Evolutionary conservation across 1,140 invertebrate species (phyloP).

Genomic region (Bombus sylvicola): DNA sequence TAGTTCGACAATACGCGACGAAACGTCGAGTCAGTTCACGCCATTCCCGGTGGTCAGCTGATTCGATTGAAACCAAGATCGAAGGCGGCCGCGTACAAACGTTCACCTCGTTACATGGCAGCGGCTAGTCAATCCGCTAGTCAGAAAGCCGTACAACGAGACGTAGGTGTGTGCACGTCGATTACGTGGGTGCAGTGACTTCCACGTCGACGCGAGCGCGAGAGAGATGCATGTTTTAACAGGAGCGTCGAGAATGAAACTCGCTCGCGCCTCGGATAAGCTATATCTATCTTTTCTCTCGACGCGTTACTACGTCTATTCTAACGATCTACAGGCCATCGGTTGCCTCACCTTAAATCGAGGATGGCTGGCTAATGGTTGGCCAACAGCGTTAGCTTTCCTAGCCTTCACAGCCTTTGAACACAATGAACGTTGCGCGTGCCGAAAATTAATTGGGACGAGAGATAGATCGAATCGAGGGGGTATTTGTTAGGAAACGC

Average conservation of each 20-base stretch:
- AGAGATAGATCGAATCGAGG: slow-evolving; percentile 12
- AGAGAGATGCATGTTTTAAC: not conserved
- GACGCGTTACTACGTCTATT: not conserved
- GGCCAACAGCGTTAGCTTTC: slow-evolving; percentile 11
- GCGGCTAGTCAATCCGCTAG: not conserved
- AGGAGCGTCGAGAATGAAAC: not conserved
- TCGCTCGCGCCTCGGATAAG: not conserved
- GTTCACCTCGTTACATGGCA: slow-evolving; percentile 17
- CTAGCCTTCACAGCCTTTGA: slow-evolving; percentile 32
- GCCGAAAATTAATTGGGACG: slow-evolving; percentile 37
- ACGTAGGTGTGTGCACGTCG: no score
- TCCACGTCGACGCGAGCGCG: not conserved
- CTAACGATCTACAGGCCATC: not conserved
- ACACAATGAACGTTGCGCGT: slow-evolving; percentile 22
- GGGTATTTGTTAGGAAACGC: slow-evolving; percentile 1
- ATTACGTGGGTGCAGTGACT: slow-evolving; percentile 21
- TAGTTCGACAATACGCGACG: not conserved
- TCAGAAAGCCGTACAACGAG: not conserved
- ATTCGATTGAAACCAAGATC: slow-evolving; percentile 9
- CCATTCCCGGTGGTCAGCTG: slow-evolving; percentile 12
- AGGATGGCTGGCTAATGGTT: slow-evolving; percentile 24
- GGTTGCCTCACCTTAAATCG: slow-evolving; percentile 30
- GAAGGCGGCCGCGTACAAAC: not conserved
- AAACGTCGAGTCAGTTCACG: not conserved
- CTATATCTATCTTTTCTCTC: not conserved